A percentile compares a stretch with the other conserved stretches of the same genome.
Conservation (phyloP, 2,113 vertebrate species). For the Penelope pileata region DNA sequence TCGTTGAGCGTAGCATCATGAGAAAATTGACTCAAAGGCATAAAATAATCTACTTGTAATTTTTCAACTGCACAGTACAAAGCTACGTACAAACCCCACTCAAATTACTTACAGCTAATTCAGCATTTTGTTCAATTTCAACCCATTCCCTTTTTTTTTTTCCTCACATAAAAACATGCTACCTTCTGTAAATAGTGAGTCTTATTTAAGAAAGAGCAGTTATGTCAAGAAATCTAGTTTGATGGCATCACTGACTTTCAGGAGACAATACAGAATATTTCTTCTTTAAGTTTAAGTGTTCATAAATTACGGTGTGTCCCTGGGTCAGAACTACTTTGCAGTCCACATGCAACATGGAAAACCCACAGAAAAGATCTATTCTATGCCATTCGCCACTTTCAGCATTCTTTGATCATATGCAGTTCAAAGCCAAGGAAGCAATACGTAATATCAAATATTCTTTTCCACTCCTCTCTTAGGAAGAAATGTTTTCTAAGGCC, state of each 20-base stretch:
- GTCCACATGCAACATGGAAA: not conserved
- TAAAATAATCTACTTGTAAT: not conserved
- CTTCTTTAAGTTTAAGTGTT: not conserved
- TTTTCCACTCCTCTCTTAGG: not conserved
- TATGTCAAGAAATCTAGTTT: not conserved
- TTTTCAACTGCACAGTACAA: not conserved
- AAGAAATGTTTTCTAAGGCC: not conserved
- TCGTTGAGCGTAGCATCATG: fast-evolving
- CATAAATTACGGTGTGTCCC: not conserved
- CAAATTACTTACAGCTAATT: not conserved
- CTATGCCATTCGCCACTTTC: not conserved
- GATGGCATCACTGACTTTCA: not conserved
- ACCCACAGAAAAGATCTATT: not conserved
- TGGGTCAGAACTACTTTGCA: not conserved
- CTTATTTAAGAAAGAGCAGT: not conserved
- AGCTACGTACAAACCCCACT: fast-evolving
- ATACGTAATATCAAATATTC: not conserved
- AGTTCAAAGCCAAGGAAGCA: not conserved
- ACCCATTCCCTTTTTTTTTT: not conserved
- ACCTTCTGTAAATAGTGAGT: not conserved
- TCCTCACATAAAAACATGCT: not conserved
- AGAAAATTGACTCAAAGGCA: not conserved
- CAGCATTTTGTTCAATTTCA: not conserved
- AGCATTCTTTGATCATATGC: not conserved
- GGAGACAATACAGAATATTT: too few relatives aligned